Evolutionary conservation across 2,113 vertebrate genomes (phyloP), one percentile per base, ranked within the genome.

Genomic region (Bombycilla garrulus): DNA sequence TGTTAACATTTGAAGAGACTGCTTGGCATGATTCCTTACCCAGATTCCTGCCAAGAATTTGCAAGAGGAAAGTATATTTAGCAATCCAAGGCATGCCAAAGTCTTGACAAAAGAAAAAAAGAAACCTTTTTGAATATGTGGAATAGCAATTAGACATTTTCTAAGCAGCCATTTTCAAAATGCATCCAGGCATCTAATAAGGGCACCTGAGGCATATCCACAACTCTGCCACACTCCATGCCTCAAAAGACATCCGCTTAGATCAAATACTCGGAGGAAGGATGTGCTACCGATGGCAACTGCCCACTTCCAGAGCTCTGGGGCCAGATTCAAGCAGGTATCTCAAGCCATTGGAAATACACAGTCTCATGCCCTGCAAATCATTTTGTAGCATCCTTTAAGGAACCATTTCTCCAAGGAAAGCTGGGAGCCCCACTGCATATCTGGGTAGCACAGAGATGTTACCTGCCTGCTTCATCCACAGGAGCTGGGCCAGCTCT

Each of bases 11-110:
- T 96, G 57, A 97, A 96, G 97, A 98, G 95, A 95, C 96, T 96
- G 94, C 93, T 88, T 98, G 97, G 97, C 97, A 57, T 88, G 82
- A 92, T 95, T 98, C 91, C 97, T 95, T 90, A 74, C 76, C 67
- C 71, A 86, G 53, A 90, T 86, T 78, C 88, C 90, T 97, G 96
- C 96, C 96, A 97, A 97, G 92, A 93, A 93, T 96, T 97, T 95
- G 87, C 95, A 97, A 97, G 96, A 97, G 97, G 96, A 96, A 97
- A 98, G 97, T 98, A 98, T 98, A 98, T 98, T 98, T 98, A 98
- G 98, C 97, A 96, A 96, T 94, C 95, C 82, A 94, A 97, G 92
- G 94, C 97, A 98, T 95, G 97, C 98, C 97, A 98, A 97, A 97
- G 97, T 95, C 98, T 97, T 98, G 97, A 97, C 97, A 97, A 97